Percentiles rank a stretch among this genome's conserved stretches.
Conservation (phyloP, 2,797 vertebrate genomes). For the Eremophila alpestris region DNA sequence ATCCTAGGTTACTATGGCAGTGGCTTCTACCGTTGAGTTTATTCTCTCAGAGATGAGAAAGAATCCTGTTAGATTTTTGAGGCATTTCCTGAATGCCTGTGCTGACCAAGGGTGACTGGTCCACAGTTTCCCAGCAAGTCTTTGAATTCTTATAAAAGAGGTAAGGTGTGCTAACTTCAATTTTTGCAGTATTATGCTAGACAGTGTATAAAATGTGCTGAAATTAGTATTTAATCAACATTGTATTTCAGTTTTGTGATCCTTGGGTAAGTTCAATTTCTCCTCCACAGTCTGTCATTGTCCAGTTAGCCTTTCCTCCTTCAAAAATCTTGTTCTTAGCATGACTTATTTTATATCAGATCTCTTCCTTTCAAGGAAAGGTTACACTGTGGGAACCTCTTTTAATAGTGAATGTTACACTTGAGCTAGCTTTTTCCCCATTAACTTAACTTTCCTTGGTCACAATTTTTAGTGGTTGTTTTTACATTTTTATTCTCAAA, state of each 20-base stretch:
- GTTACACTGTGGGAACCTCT: background rate
- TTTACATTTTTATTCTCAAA: background rate
- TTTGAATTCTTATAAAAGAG: background rate
- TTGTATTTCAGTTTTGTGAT: background rate
- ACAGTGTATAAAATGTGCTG: background rate
- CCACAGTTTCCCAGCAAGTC: background rate
- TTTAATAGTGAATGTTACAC: background rate
- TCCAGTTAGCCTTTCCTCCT: background rate
- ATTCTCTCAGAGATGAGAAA: background rate
- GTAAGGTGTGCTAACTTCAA: background rate
- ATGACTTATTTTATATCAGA: background rate
- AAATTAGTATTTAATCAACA: background rate
- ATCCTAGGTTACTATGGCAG: background rate
- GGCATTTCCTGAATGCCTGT: background rate
- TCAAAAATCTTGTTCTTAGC: background rate
- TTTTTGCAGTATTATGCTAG: background rate
- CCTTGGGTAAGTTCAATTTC: background rate
- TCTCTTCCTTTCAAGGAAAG: background rate
- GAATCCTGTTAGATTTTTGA: background rate
- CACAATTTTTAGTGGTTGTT: background rate
- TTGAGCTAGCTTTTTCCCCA: background rate
- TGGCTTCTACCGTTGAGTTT: background rate
- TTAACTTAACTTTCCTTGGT: background rate
- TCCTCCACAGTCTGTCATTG: background rate
- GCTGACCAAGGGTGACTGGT: background rate